phyloP scores from a whole-genome alignment of 2,888 invertebrate genomes.

The Drosophila atroscutellata region DNA sequence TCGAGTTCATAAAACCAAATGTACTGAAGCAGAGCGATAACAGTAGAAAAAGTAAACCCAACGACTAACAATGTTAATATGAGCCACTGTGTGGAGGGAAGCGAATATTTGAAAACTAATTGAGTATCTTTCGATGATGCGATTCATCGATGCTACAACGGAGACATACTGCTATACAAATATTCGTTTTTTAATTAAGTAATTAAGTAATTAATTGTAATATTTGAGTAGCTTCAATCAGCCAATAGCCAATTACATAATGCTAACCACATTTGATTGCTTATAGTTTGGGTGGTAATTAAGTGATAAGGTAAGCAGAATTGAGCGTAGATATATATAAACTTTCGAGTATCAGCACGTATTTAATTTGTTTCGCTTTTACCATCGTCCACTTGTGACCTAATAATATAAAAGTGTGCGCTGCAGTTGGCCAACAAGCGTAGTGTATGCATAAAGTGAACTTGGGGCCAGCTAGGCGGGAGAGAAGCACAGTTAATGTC shows the following conservation, averaged over 20 bases:
- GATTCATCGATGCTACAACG: neutral
- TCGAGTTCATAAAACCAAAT: slow-evolving; percentile 72
- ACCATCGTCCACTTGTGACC: neutral
- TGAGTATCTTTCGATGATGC: neutral
- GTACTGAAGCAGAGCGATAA: slow-evolving; percentile 21
- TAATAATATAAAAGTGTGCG: slow-evolving; percentile 11
- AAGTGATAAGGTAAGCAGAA: neutral
- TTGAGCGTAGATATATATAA: neutral
- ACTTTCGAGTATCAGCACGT: neutral
- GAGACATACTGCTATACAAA: neutral
- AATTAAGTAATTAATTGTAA: neutral
- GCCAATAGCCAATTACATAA: neutral
- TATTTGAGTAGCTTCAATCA: neutral
- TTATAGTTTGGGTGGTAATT: neutral
- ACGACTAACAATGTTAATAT: slow-evolving; percentile 12
- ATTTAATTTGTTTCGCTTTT: neutral
- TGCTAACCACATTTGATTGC: neutral
- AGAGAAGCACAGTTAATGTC: slow-evolving; percentile 27
- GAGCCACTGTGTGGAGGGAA: neutral
- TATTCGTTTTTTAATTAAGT: neutral
- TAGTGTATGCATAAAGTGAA: slow-evolving; percentile 2
- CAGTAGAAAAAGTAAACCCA: too few species aligned
- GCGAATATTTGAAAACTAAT: neutral
- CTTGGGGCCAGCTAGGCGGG: neutral
- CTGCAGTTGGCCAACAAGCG: slow-evolving; percentile 9